phyloP scores from a whole-genome alignment of 2,113 vertebrate genomes.

The Salvator merianae region DNA sequence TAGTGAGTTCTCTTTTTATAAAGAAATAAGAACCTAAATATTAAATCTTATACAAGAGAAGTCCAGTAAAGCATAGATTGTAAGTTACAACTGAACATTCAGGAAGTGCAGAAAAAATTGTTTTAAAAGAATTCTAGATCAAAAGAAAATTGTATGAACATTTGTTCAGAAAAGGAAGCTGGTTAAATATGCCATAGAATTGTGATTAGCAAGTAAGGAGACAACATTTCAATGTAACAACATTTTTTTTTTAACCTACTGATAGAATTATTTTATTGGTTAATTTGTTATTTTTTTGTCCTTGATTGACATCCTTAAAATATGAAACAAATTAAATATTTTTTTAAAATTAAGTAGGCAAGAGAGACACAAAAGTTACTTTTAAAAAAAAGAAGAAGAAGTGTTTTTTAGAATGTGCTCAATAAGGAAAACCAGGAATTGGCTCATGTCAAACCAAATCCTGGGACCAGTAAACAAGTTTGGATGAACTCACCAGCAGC shows the following conservation, averaged over 20 bases:
- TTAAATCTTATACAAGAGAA: neutral
- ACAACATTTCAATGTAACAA: neutral
- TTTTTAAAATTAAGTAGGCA: neutral
- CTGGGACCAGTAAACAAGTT: too few relatives aligned
- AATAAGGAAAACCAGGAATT: too few relatives aligned
- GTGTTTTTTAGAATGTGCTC: too few relatives aligned
- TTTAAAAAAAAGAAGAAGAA: constrained; percentile 69
- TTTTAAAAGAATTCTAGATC: neutral
- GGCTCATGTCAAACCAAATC: too few relatives aligned
- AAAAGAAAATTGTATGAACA: neutral
- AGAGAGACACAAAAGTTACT: constrained; percentile 40
- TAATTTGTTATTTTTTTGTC: neutral
- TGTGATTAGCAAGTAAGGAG: neutral
- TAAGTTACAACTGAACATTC: neutral
- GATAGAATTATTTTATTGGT: neutral
- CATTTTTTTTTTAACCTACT: neutral
- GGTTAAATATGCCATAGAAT: neutral
- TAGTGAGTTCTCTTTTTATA: neutral
- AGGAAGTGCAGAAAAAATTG: neutral
- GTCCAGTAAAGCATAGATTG: neutral
- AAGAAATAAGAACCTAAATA: neutral
- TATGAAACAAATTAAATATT: neutral
- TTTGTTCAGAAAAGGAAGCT: neutral
- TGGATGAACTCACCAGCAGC: too few relatives aligned
- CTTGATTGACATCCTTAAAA: neutral